A percentile compares a stretch with the other conserved stretches of the same genome.
phyloP scores from a whole-genome alignment of 2,113 vertebrate species.

The Sitta europaea region DNA sequence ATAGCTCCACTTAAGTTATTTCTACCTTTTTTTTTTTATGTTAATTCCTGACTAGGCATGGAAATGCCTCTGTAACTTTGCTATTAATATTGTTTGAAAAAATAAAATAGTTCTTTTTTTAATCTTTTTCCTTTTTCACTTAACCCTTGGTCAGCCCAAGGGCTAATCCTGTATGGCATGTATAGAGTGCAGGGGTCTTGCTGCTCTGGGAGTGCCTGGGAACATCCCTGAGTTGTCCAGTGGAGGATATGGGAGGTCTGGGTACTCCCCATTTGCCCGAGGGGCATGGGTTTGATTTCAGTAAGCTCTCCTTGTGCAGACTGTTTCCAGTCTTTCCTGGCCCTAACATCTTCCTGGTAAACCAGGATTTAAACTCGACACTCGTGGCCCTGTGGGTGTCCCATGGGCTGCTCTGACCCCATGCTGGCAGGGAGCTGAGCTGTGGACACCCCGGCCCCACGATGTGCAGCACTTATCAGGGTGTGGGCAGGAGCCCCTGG shows the following conservation, averaged over 20 bases:
- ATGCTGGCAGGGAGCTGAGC: background rate
- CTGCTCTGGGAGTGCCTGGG: background rate
- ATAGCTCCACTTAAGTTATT: slow-evolving; percentile 31
- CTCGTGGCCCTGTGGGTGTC: fast-evolving
- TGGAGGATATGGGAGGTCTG: no score
- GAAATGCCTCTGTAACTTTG: background rate
- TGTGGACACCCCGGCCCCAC: fast-evolving
- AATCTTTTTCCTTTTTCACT: background rate
- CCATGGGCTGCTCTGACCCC: fast-evolving
- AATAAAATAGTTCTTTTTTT: background rate
- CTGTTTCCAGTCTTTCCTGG: background rate
- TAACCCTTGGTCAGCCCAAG: background rate
- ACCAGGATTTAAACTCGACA: fast-evolving
- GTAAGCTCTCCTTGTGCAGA: background rate
- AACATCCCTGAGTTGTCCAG: background rate
- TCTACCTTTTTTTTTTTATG: background rate
- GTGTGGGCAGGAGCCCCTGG: background rate
- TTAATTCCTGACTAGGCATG: background rate
- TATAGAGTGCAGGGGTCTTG: fast-evolving
- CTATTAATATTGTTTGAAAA: background rate
- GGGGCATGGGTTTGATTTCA: background rate
- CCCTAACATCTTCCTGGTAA: background rate
- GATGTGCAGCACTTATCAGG: background rate
- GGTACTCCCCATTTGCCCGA: background rate
- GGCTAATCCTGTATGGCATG: background rate